Base-by-base conservation (phyloP, 2,113 vertebrate genomes). In the Columbina picui region DNA sequence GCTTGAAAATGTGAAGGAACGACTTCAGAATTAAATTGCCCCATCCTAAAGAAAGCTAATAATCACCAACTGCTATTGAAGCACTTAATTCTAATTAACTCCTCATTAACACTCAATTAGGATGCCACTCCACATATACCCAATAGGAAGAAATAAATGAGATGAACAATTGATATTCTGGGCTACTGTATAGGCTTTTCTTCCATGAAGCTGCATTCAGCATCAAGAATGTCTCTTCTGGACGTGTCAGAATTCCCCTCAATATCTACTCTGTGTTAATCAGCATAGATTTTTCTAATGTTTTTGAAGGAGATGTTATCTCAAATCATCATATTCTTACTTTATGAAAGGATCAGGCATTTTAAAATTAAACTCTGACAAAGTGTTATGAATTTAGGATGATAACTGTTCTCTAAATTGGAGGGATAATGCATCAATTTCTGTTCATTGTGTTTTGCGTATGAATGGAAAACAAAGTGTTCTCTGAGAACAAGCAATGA, bases 21-120 rank as follows among this genome's bases (percentile, higher is more conserved):
- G 64, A 32, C 41, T 94, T 87, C 90, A 81, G 63, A 91, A 43
- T 93, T 94, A 97, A 96, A 91, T 89, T 73, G 41, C 23, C 67
- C 16, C 3, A 41, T 89, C 65, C 83, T 93, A 94, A 95, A 85
- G 43, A 95, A 95, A 89, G 39, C 80, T 96, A 96, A 91, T 95
- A 91, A 93, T 92, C 69, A 87, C 52, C 77, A 70, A 60, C 49
- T 94, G 43, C 52, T 91, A 87, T 36, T 61, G 93, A 97, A 96
- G 39, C 38, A 95, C 73, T 95, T 95, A 73, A 91, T 95, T 94
- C 50, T 90, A 92, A 96, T 97, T 95, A 97, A 89, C 49, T 90
- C 49, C 67, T 97, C 88, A 93, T 97, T 97, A 96, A 88, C 50
- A 47, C 73, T 93, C 43, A 84, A 65, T 94, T 94, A 94, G 88